A percentile compares a stretch with the other conserved stretches of the same genome.
Evolutionary conservation across 92 coral and sea anemone genomes (phyloP).

Genomic region (Bergia sp.): DNA sequence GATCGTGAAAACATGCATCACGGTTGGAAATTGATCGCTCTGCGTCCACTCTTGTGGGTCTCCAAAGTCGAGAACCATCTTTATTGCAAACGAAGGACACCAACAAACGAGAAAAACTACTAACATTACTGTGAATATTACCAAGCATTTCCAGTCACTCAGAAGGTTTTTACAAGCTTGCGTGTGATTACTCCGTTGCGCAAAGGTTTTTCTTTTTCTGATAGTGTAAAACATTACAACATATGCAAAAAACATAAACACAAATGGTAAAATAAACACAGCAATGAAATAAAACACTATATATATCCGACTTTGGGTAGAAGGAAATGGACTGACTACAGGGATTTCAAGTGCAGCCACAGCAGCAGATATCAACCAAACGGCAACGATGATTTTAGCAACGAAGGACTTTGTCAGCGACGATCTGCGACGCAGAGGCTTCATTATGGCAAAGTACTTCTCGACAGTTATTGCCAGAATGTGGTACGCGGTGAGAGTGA

Average conservation of each 20-base stretch:
- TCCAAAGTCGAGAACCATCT: neutral
- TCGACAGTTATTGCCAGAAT: constrained; percentile 16
- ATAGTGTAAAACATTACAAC: constrained; percentile 21
- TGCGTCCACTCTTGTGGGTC: neutral
- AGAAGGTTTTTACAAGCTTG: neutral
- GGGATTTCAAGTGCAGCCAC: neutral
- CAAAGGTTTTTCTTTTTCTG: neutral
- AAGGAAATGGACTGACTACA: no score
- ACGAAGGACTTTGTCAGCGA: constrained; percentile 1
- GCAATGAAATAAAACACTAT: neutral
- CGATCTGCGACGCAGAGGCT: constrained; percentile 1
- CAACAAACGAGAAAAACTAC: constrained; percentile 6
- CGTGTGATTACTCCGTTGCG: neutral
- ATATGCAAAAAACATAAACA: constrained; percentile 17
- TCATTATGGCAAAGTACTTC: constrained; percentile 25
- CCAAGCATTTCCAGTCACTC: constrained; percentile 33
- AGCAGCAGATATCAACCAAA: constrained; percentile 16
- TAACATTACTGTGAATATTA: constrained; percentile 14
- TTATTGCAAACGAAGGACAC: neutral
- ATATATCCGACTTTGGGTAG: neutral
- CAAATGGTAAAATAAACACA: constrained; percentile 21
- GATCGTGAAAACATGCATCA: no score
- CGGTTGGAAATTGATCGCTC: no score
- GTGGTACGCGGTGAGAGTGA: constrained; percentile 27
- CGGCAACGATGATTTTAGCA: neutral